A percentile compares a stretch with the other conserved stretches of the same genome.
Evolutionary conservation across 2,113 vertebrate species (phyloP).

Genomic region (Myiagra hebetior): DNA sequence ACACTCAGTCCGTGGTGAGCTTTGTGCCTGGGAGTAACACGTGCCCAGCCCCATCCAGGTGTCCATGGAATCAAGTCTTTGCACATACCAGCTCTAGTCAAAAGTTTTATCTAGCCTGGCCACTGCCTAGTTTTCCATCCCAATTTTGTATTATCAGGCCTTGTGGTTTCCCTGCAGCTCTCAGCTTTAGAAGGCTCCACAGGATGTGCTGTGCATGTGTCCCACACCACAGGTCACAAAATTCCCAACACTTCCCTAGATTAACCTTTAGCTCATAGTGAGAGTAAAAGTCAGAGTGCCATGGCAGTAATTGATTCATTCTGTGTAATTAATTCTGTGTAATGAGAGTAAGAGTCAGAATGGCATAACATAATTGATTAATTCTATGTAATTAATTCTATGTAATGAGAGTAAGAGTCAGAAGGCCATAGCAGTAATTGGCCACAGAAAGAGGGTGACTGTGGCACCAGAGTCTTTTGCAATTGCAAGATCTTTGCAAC

Average conservation of each 20-base stretch:
- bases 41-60: background rate
- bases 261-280: background rate
- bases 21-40: background rate
- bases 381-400: background rate
- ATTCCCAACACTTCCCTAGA: background rate
- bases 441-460: background rate
- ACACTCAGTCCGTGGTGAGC: background rate
- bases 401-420: background rate
- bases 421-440: background rate
- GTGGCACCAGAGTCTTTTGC: background rate
- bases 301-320: background rate
- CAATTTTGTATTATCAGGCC: background rate
- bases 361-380: background rate
- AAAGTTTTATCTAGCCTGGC: background rate
- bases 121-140: background rate
- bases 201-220: background rate
- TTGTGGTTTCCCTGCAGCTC: background rate
- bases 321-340: background rate
- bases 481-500: background rate
- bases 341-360: background rate
- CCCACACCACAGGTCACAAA: background rate
- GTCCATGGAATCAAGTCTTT: background rate
- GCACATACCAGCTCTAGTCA: background rate
- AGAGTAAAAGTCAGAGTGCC: background rate
- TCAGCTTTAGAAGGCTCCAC: background rate